Evolutionary conservation across 2,888 invertebrate genomes (phyloP).

Genomic region (Brachynemurus nebulosus): DNA sequence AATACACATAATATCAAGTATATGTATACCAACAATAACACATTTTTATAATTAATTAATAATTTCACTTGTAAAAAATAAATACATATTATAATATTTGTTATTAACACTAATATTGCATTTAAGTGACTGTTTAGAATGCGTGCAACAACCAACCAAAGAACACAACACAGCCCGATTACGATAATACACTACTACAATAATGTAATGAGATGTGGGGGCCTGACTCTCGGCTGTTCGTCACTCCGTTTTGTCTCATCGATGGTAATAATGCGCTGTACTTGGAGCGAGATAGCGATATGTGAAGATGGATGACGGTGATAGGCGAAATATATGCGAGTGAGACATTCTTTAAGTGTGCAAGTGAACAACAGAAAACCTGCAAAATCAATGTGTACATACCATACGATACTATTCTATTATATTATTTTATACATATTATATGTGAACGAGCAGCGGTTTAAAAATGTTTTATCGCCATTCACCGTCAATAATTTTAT

Average conservation of each 20-base stretch:
- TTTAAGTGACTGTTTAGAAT: not conserved
- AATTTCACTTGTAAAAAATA: too few species aligned
- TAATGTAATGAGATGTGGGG: constrained; percentile 2
- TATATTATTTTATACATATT: too few species aligned
- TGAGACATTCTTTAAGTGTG: not conserved
- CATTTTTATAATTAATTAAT: too few species aligned
- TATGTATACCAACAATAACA: too few species aligned
- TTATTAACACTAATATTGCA: too few species aligned
- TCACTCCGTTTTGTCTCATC: not conserved
- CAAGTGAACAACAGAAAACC: constrained; percentile 2
- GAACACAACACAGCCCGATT: not conserved
- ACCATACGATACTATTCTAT: too few species aligned
- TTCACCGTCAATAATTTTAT: too few species aligned
- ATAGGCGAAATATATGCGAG: not conserved
- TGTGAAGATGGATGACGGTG: not conserved
- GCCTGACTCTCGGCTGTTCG: not conserved
- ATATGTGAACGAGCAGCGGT: too few species aligned
- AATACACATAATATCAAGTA: too few species aligned
- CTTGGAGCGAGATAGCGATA: not conserved
- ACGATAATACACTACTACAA: not conserved
- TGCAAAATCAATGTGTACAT: constrained; percentile 3
- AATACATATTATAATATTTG: too few species aligned
- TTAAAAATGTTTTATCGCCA: too few species aligned
- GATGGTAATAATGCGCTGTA: too few species aligned
- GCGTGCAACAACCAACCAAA: not conserved